phyloP scores from a whole-genome alignment of 2,113 vertebrate species.

The Salvelinus namaycush region DNA sequence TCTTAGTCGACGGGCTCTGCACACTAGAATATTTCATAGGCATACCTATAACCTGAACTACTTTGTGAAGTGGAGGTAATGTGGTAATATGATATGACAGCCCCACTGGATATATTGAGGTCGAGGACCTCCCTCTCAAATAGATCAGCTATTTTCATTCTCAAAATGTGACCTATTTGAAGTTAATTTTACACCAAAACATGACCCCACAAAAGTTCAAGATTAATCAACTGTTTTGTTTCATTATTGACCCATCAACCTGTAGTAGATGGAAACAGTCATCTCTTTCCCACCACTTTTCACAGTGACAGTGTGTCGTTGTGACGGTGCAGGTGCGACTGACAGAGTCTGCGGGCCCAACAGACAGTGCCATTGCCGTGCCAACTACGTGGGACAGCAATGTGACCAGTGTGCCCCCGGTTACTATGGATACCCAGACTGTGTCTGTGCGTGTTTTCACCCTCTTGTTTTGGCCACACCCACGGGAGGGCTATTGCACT shows the following conservation, averaged over 20 bases:
- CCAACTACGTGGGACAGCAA: slow-evolving; percentile 61
- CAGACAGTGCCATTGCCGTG: slow-evolving; percentile 71
- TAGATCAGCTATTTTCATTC: neutral
- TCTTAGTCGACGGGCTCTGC: too few relatives aligned
- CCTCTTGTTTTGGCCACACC: neutral
- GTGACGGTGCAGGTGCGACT: slow-evolving; percentile 66
- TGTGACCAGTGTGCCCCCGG: slow-evolving; percentile 73
- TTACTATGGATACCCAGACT: slow-evolving; percentile 77
- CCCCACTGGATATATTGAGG: too few relatives aligned
- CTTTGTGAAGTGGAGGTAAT: too few relatives aligned
- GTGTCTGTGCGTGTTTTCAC: slow-evolving; percentile 66
- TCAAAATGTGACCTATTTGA: too few relatives aligned
- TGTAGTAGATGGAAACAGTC: too few relatives aligned
- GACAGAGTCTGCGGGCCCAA: slow-evolving; percentile 53
- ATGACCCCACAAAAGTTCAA: too few relatives aligned
- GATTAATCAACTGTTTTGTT: too few relatives aligned
- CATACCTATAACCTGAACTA: too few relatives aligned
- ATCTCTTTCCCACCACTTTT: neutral
- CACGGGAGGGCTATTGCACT: neutral
- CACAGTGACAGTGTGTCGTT: slow-evolving; percentile 64
- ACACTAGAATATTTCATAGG: too few relatives aligned
- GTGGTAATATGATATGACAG: too few relatives aligned
- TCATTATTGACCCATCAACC: too few relatives aligned
- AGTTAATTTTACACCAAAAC: too few relatives aligned
- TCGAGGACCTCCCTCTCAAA: neutral